phyloP scores from a whole-genome alignment of 2,113 vertebrate species.

The Halichoeres trimaculatus region DNA sequence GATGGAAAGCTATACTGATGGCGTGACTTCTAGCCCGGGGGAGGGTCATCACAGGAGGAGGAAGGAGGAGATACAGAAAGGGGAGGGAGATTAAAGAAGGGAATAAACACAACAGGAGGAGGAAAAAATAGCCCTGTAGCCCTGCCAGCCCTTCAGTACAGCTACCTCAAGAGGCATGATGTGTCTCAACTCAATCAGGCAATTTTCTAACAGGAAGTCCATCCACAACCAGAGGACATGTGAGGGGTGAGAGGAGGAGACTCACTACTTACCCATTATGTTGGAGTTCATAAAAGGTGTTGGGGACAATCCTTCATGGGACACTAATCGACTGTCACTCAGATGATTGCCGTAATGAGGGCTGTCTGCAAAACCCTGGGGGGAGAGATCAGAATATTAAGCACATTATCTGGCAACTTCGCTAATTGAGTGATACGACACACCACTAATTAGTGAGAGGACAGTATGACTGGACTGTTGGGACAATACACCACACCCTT shows the following conservation, averaged over 20 bases:
- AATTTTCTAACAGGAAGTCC: conserved; percentile 37
- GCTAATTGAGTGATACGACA: conserved; percentile 88
- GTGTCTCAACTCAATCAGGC: conserved; percentile 68
- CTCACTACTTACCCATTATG: conserved; percentile 98
- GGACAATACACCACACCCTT: conserved; percentile 75
- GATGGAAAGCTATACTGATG: conserved; percentile 82
- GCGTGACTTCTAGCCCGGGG: conserved; percentile 76
- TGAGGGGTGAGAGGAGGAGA: conserved; percentile 80
- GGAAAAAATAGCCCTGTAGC: conserved; percentile 37
- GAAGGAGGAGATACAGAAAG: conserved; percentile 47
- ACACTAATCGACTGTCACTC: conserved; percentile 98
- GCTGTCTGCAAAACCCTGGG: conserved; percentile 96
- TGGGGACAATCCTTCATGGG: conserved; percentile 97
- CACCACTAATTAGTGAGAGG: conserved; percentile 85
- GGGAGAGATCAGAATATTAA: conserved; percentile 91
- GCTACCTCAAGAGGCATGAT: conserved; percentile 74
- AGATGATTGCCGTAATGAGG: conserved; percentile 98
- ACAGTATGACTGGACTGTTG: conserved; percentile 78
- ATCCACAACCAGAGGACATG: conserved; percentile 81
- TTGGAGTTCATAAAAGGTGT: conserved; percentile 99
- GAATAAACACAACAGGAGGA: conserved; percentile 58
- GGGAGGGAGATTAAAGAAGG: conserved; percentile 44
- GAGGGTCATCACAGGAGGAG: conserved; percentile 76
- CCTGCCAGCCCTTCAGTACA: conserved; percentile 42
- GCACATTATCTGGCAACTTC: conserved; percentile 88